Base-by-base conservation (phyloP, 1,140 invertebrate genomes). In the Charaxes varanes region DNA sequence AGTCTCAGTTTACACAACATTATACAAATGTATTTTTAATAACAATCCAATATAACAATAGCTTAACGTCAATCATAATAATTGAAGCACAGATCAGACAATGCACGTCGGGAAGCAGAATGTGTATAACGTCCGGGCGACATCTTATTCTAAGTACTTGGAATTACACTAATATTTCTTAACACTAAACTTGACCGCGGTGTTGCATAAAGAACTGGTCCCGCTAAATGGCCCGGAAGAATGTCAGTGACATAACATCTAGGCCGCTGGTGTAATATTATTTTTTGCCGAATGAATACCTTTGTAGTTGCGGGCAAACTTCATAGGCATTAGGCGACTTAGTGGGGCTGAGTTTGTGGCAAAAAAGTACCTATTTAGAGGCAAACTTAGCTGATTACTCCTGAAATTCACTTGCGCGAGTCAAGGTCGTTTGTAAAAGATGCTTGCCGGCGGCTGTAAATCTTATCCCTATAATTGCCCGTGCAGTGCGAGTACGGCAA, bases 191-290 rank as follows among this genome's bases (percentile, higher is more conserved):
- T 44, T 50, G 35, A 50, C 41, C 41, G 32, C 16, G 11, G 31
- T 28, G 32, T 44, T 16, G 23, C 19, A 35, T 8, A 41, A 31
- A 35, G 18, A 44, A 44, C 47, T 16, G 26, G 48, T 40, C 41
- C 19, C 14, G 33, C 33, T 15, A 28, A 32, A 23, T 22, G 36
- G 15, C 24, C 31, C 42, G 30, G 44, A 53, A 35, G 31, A 44
- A 17, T 48, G 24, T 50, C 24, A 50, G 32, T 53, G 40, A 48
- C 41, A 41, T 53, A 47, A 53, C 24, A 33, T 37, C 4, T 37
- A 28, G 31, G 26, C 19, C 18, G 22, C 8, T 31, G 23, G 17
- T 26, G 18, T 19, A 14, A 23, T 18, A 35, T 38, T 32, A 12
- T 8, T 14, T 31, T 8, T 44, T 36, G 4, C 16, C 8, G 13